Percentiles rank a stretch among this genome's conserved stretches.
phyloP scores from a whole-genome alignment of 1,140 invertebrate species.

The Odontomachus brunneus region DNA sequence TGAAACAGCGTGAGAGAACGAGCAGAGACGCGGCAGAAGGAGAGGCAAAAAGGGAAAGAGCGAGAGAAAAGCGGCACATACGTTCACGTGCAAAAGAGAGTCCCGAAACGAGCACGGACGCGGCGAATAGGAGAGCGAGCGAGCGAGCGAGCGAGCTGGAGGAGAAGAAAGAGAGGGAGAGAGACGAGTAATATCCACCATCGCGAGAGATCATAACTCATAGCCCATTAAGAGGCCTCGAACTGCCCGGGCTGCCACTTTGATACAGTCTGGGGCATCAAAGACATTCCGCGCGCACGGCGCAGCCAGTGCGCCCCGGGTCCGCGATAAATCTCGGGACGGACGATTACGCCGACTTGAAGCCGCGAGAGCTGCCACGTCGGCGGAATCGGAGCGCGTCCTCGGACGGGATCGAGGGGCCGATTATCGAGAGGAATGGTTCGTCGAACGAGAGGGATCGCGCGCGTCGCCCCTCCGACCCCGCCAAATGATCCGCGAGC shows the following conservation, averaged over 20 bases:
- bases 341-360: constrained; percentile 68
- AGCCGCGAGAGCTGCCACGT: constrained; percentile 65
- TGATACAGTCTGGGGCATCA: constrained; percentile 82
- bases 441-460: constrained; percentile 58
- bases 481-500: constrained; percentile 48
- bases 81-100: constrained; percentile 23
- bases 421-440: constrained; percentile 73
- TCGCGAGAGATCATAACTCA: constrained; percentile 79
- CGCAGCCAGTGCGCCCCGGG: constrained; percentile 51
- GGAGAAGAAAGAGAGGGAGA: constrained; percentile 36
- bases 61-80: constrained; percentile 10
- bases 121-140: constrained; percentile 10
- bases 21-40: neutral
- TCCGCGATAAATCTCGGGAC: constrained; percentile 76
- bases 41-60: constrained; percentile 17
- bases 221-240: constrained; percentile 82
- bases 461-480: constrained; percentile 11
- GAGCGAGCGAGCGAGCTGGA: constrained; percentile 53
- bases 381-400: constrained; percentile 66
- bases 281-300: constrained; percentile 79
- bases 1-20: neutral
- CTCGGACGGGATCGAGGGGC: constrained; percentile 49
- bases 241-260: constrained; percentile 79
- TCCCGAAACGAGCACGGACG: constrained; percentile 15
- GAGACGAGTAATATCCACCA: constrained; percentile 59